Evolutionary conservation across 2,888 invertebrate species (phyloP), one percentile per base, ranked within the genome.

Genomic region (Caenorhabditis sp.): DNA sequence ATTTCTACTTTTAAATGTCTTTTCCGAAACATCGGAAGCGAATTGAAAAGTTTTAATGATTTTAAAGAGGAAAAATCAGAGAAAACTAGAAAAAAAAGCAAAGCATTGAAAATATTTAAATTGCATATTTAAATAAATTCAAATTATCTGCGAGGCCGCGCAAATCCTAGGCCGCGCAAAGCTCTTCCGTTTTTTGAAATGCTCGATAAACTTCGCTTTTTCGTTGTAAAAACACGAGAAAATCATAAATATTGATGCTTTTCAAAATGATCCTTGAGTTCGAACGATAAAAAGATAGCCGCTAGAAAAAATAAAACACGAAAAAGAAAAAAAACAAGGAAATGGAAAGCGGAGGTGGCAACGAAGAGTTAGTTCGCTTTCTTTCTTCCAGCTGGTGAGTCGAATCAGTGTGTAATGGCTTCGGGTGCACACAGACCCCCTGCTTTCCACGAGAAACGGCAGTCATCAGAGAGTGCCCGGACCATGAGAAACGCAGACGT

Each of bases 341-440:
- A 50, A 65, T 37, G 61, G 60, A 61, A 22, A 51, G 37, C 55
- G 35, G 65, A 58, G 32, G 32, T 37, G 58, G 24, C 13, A 50
- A 40, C 20, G 56, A 58, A 35, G 56, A 72, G 64, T 35, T 47
- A 56, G 72, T 62, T 62, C 32, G 4, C 32, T 32, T 32, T 32
- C 32, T 32, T 24, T 71, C 40, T 58, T 68, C 67, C 76, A 76
- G 76, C 76, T 76, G 76, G 76, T 62, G 67, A 51, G 67, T 55
- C 67, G 61, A 76, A 67, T 76, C 53, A 20, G n/a, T 44, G 76
- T 76, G 76, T 76, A 76, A 76, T 76, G 60, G 60, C 60, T 37
- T n/a, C 53, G 67, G 76, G 74, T 67, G 74, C 74, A 74, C 74
- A 35, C 58, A 58, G 67, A 61, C 51, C 26, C 44, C 37, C 40